Conservation (phyloP, 1,140 invertebrate species). For the Aleiodes sp. region DNA sequence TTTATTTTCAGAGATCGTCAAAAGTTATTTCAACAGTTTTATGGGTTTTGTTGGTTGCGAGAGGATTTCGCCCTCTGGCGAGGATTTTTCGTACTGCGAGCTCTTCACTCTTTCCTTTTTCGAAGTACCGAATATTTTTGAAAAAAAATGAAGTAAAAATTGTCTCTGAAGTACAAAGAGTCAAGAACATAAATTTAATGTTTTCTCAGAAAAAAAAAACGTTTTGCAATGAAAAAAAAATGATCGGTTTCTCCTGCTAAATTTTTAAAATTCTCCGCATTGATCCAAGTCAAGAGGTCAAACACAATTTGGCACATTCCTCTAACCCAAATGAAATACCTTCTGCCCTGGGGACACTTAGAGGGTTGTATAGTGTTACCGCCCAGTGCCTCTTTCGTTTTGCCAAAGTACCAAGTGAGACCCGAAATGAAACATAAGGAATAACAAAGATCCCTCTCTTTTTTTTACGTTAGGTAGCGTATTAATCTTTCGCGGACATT, state of each 20-base stretch:
- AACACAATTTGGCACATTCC: not conserved
- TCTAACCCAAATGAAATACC: not conserved
- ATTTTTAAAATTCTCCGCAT: not conserved
- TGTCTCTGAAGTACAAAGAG: too few species aligned
- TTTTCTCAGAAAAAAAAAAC: not conserved
- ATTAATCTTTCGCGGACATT: conserved; percentile 56
- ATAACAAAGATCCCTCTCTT: not conserved
- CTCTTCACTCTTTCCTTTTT: not conserved
- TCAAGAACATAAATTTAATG: too few species aligned
- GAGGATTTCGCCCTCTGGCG: not conserved
- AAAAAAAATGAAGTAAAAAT: too few species aligned
- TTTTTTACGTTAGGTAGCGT: conserved; percentile 23
- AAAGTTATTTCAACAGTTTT: conserved; percentile 28
- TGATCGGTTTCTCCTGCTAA: too few species aligned
- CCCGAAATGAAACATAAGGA: not conserved
- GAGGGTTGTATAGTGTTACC: not conserved
- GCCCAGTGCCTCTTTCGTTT: conserved; percentile 5
- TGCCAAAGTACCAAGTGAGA: not conserved
- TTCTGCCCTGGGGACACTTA: not conserved
- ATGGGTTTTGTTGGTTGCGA: not conserved
- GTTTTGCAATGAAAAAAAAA: too few species aligned
- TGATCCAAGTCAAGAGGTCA: not conserved
- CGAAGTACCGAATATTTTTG: not conserved
- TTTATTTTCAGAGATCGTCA: conserved; percentile 5
- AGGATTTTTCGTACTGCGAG: not conserved